These are phyloP conservation scores for Desoria tigrina DNA, from an alignment of 2,888 invertebrate genomes.

Conservation along the genomic window DNA sequence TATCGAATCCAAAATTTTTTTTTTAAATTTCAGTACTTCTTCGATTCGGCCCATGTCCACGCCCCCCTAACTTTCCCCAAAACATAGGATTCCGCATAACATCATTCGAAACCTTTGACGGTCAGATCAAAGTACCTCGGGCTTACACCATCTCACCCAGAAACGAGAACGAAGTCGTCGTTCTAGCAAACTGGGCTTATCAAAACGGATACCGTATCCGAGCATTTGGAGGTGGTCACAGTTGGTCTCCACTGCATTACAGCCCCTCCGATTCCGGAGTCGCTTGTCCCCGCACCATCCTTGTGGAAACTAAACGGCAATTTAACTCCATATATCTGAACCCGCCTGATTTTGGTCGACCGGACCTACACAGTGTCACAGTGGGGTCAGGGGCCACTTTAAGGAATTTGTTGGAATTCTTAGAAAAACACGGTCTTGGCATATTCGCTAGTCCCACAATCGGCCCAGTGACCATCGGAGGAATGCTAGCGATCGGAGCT, in stretches of 20 bases:
- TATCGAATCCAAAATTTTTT: too few relatives aligned
- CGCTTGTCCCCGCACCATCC: neutral
- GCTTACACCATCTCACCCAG: neutral
- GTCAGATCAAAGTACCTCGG: neutral
- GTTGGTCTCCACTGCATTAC: neutral
- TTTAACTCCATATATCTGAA: neutral
- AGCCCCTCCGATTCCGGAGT: neutral
- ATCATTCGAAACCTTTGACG: too few relatives aligned
- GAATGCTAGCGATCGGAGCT: neutral
- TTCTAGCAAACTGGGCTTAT: neutral
- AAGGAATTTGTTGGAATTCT: neutral
- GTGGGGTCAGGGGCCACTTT: neutral
- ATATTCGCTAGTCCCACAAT: neutral
- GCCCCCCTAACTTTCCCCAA: too few relatives aligned
- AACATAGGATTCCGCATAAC: too few relatives aligned
- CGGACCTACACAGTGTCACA: slow-evolving; percentile 1
- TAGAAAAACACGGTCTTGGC: neutral
- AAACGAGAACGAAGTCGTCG: neutral
- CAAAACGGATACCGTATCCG: neutral
- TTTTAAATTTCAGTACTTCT: too few relatives aligned
- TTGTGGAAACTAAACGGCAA: neutral
- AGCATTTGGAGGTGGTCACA: neutral
- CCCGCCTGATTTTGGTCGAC: neutral
- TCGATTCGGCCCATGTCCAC: too few relatives aligned
- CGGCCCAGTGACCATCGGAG: neutral